Percentiles rank a stretch among this genome's conserved stretches.
phyloP scores from a whole-genome alignment of 2,113 vertebrate species.

The Theristicus caerulescens region DNA sequence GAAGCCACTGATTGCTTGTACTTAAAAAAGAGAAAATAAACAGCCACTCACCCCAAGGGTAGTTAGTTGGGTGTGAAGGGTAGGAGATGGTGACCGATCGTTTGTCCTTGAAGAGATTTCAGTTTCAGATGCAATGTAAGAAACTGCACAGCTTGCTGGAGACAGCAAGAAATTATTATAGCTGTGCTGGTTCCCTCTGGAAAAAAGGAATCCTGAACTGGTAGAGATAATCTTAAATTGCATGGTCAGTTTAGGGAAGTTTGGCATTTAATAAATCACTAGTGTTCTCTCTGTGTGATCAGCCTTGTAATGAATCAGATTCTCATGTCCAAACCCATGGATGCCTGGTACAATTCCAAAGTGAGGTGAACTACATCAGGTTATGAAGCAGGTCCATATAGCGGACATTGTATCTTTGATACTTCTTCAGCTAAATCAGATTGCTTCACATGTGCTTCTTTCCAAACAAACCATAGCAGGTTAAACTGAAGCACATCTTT shows the following conservation, averaged over 20 bases:
- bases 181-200: neutral
- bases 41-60: neutral
- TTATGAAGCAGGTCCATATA: neutral
- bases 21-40: neutral
- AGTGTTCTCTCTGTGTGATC: neutral
- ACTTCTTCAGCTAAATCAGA: neutral
- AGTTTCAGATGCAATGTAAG: neutral
- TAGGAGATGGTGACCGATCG: neutral
- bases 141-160: neutral
- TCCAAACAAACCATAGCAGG: neutral
- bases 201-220: neutral
- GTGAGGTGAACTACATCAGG: neutral
- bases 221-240: neutral
- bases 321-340: neutral
- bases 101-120: neutral
- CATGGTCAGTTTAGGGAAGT: neutral
- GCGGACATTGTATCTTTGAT: rapidly evolving
- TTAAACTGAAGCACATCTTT: neutral
- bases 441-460: neutral
- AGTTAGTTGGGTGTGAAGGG: neutral
- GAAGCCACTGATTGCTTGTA: neutral
- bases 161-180: neutral
- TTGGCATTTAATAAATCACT: neutral
- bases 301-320: neutral
- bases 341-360: neutral